These are phyloP conservation scores for Polylopha cassiicola DNA, from an alignment of 2,888 invertebrate genomes.

Conservation along the genomic window DNA sequence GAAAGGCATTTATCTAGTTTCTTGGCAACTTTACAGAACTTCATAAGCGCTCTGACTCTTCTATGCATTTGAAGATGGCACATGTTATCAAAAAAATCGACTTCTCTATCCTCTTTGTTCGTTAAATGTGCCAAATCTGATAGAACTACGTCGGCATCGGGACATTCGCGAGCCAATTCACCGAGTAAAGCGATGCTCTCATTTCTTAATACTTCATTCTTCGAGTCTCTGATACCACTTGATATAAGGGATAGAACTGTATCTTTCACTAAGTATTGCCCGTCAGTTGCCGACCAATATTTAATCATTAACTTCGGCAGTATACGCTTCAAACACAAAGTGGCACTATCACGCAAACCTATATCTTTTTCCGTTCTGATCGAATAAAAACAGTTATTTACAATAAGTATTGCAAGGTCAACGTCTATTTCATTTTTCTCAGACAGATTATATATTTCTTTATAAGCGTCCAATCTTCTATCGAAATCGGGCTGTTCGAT, in stretches of 20 bases:
- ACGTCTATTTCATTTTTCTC: constrained; percentile 74
- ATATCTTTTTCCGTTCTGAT: constrained; percentile 88
- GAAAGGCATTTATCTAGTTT: constrained; percentile 78
- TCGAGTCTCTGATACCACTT: constrained; percentile 82
- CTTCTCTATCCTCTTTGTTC: constrained; percentile 86
- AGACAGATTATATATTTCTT: constrained; percentile 77
- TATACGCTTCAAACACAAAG: constrained; percentile 83
- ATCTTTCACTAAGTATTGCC: constrained; percentile 82
- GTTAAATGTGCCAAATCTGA: constrained; percentile 82
- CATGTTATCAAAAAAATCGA: constrained; percentile 96
- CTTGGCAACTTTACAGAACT: constrained; percentile 82
- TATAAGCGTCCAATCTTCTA: constrained; percentile 86
- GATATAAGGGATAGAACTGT: constrained; percentile 85
- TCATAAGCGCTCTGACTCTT: constrained; percentile 87
- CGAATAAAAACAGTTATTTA: constrained; percentile 89
- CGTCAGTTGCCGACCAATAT: constrained; percentile 73
- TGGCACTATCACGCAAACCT: constrained; percentile 87
- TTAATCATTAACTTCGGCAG: constrained; percentile 79
- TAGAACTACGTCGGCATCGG: constrained; percentile 82
- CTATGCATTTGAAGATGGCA: constrained; percentile 92
- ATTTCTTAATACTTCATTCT: constrained; percentile 83
- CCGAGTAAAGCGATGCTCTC: constrained; percentile 89
- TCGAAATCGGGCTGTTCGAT: constrained; percentile 97
- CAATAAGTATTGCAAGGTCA: constrained; percentile 82
- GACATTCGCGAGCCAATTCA: constrained; percentile 84